Conservation (phyloP, 2,113 vertebrate species). For the Electrona antarctica region DNA sequence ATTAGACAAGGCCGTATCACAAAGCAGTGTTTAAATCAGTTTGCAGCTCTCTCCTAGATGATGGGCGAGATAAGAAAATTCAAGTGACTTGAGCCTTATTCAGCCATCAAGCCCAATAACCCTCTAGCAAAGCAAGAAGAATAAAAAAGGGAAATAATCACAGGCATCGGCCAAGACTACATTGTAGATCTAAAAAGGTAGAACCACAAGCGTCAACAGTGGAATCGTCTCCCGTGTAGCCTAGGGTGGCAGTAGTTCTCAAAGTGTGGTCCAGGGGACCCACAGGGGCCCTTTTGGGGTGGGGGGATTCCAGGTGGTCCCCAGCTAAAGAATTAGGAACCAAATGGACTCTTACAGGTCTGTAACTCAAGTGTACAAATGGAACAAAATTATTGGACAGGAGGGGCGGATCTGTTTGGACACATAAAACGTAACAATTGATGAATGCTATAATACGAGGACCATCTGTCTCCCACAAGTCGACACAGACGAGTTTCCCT, state of each 20-base stretch:
- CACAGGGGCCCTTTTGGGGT: too few relatives aligned
- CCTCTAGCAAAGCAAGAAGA: constrained; percentile 17
- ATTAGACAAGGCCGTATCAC: constrained; percentile 78
- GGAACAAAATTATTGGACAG: too few relatives aligned
- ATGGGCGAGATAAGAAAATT: constrained; percentile 28
- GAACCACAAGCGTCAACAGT: constrained; percentile 29
- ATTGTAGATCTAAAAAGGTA: constrained; percentile 44
- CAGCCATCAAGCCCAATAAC: constrained; percentile 18
- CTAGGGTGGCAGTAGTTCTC: background rate
- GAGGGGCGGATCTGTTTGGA: too few relatives aligned
- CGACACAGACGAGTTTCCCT: too few relatives aligned
- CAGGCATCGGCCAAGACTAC: constrained; percentile 17
- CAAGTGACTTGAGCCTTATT: constrained; percentile 43
- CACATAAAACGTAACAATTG: too few relatives aligned
- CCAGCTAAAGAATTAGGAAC: too few relatives aligned
- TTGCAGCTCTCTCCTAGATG: constrained; percentile 15
- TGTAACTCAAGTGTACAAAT: too few relatives aligned
- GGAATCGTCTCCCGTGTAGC: background rate
- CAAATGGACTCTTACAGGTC: too few relatives aligned
- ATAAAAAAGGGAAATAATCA: constrained; percentile 15
- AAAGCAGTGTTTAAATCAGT: constrained; percentile 61
- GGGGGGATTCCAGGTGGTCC: too few relatives aligned
- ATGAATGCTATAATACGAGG: too few relatives aligned
- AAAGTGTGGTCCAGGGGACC: too few relatives aligned
- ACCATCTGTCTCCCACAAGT: too few relatives aligned